Base-by-base conservation (phyloP, 1,140 invertebrate genomes). In the Steinernema feltiae region DNA sequence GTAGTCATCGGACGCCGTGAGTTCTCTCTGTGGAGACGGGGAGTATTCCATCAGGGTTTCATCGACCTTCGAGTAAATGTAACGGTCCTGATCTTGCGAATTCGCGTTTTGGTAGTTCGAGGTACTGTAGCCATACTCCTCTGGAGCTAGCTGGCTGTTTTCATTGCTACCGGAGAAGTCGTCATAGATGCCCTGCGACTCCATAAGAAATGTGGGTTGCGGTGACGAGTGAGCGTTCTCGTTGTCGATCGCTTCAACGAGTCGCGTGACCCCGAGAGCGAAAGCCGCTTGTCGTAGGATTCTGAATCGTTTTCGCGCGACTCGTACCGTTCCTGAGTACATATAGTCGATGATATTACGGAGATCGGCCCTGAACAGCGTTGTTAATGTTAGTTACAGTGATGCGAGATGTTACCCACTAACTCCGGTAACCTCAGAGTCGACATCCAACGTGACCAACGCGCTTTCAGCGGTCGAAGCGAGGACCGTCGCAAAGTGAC, bases 321-420 rank as follows among this genome's bases (percentile, higher is more conserved):
- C 77, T 12, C 77, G 27, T 1, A 78, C 32, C 21, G 21, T 48
- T 3, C 77, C 77, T 1, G 17, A 18, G 69, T 78, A 78, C 32
- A 79, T 30, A 35, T 79, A 78, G 32, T 78, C 77, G 21, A 79
- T 30, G 29, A 78, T 71, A 27, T 48, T 79, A 15, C 70, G 77
- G 27, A 78, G 30, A 46, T 78, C 77, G n/a, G 78, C 17, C 7
- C 76, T 78, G 31, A 7, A 76, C 3, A 74, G 27, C 27, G 15
- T 7, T 31, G 2, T 21, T 71, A 17, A n/a, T 7, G 24, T 7
- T 74, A 75, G 15, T 29, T 72, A 73, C 32, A 27, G n/a, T 3
- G 70, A 74, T 29, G 30, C 7, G n/a, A 76, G 46, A 32, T 72
- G 2, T 18, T 75, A 74, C 69, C n/a, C 24, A 32, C 21, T 63